Evolutionary conservation across 30 jellyfish, hydroid and myxozoan species (phyloP).

Genomic region (Sanderia malayensis): DNA sequence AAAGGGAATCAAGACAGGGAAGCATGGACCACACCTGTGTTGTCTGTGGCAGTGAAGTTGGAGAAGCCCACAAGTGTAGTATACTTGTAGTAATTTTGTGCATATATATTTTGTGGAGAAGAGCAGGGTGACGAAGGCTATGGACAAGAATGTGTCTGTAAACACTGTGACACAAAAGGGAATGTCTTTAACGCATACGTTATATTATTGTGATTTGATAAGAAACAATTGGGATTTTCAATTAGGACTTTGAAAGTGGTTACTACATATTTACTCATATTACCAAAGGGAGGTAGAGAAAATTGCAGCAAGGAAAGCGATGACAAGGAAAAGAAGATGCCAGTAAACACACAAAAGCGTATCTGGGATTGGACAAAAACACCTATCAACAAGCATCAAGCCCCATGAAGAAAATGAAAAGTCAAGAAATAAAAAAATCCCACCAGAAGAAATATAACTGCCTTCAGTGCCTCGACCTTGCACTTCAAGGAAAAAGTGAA

Average conservation of each 20-base stretch:
- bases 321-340: slow-evolving; percentile 5
- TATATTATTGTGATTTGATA: no score
- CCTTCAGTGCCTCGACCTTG: slow-evolving; percentile 25
- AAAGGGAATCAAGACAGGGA: no score
- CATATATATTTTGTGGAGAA: background rate
- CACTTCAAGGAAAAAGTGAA: slow-evolving; percentile 20
- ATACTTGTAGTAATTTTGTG: background rate
- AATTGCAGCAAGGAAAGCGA: slow-evolving; percentile 2
- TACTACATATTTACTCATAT: background rate
- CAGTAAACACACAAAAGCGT: slow-evolving; percentile 6
- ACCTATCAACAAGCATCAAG: background rate
- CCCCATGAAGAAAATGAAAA: background rate
- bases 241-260: no score
- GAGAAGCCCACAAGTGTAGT: slow-evolving; percentile 8
- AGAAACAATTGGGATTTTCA: no score
- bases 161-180: slow-evolving; percentile 6
- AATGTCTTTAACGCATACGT: no score
- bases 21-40: background rate
- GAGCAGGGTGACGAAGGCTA: slow-evolving; percentile 6
- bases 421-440: background rate
- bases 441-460: slow-evolving; percentile 10
- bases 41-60: background rate
- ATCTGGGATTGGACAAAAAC: slow-evolving; percentile 29
- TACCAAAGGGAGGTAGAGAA: background rate
- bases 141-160: slow-evolving; percentile 10